A percentile compares a stretch with the other conserved stretches of the same genome.
Conservation (phyloP, 2,797 vertebrate species). For the Gallinago stenura region DNA sequence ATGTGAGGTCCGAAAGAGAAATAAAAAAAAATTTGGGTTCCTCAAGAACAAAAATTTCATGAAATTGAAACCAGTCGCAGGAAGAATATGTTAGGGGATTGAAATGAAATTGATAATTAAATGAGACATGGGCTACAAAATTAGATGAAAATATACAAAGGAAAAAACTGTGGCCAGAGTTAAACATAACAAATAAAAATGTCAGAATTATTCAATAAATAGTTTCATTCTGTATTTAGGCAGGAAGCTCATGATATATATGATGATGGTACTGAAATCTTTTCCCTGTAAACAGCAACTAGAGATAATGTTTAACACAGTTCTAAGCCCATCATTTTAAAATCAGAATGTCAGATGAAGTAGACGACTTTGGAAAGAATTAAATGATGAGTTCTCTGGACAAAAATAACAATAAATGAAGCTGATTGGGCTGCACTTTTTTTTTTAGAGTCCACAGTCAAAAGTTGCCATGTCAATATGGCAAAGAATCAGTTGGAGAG, state of each 20-base stretch:
- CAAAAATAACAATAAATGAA: neutral
- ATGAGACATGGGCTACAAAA: neutral
- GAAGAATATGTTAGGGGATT: neutral
- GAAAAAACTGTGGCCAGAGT: neutral
- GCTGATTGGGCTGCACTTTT: neutral
- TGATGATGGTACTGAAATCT: neutral
- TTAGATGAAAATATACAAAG: neutral
- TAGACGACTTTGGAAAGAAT: neutral
- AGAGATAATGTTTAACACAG: neutral
- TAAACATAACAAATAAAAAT: neutral
- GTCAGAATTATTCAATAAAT: neutral
- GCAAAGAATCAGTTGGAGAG: neutral
- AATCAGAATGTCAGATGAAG: neutral
- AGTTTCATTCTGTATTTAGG: neutral
- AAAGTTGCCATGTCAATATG: neutral
- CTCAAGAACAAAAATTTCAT: neutral
- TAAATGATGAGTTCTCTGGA: neutral
- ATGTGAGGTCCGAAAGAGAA: neutral
- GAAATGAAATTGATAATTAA: neutral
- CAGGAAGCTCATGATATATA: neutral
- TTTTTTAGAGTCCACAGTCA: neutral
- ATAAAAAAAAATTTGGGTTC: neutral
- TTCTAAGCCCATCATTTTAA: neutral
- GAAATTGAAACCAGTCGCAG: neutral
- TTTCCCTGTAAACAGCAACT: neutral